Percentiles rank a stretch among this genome's conserved stretches.
Conservation (phyloP, 2,888 invertebrate genomes). For the Drosophila cracens region DNA sequence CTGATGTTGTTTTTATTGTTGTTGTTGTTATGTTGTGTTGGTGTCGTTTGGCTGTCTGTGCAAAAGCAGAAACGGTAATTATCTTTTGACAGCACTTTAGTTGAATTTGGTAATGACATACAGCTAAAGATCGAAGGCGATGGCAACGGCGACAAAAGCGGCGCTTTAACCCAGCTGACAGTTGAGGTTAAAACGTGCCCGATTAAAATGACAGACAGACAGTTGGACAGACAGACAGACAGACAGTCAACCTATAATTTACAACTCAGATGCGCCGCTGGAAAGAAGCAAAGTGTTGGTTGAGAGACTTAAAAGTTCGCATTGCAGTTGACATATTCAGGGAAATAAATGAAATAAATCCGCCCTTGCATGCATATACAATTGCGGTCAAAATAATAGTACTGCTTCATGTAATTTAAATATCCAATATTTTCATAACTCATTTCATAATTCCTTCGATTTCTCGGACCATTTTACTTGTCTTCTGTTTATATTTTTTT, state of each 20-base stretch:
- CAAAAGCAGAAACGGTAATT: slow-evolving; percentile 71
- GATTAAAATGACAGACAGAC: slow-evolving; percentile 78
- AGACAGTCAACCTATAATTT: slow-evolving; percentile 36
- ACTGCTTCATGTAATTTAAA: not conserved
- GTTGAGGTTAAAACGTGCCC: slow-evolving; percentile 79
- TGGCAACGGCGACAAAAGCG: slow-evolving; percentile 57
- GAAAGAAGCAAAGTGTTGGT: not conserved
- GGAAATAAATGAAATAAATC: not conserved
- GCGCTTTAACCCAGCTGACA: slow-evolving; percentile 72
- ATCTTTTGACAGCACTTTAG: slow-evolving; percentile 79
- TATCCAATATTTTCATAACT: not conserved
- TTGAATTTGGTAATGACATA: slow-evolving; percentile 72
- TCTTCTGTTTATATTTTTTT: not conserved
- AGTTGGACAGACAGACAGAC: slow-evolving; percentile 39
- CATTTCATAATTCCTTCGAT: not conserved
- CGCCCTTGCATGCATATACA: not conserved
- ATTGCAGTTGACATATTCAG: not conserved
- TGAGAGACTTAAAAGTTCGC: not conserved
- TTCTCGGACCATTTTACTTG: not conserved
- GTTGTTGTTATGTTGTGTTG: slow-evolving; percentile 36
- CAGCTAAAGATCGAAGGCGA: slow-evolving; percentile 62
- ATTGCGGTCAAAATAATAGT: not conserved
- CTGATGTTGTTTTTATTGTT: slow-evolving; percentile 4
- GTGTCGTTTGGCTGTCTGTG: slow-evolving; percentile 51
- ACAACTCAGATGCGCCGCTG: not conserved